Evolutionary conservation across 2,113 vertebrate species (phyloP).

Genomic region (Bathybates hornii): DNA sequence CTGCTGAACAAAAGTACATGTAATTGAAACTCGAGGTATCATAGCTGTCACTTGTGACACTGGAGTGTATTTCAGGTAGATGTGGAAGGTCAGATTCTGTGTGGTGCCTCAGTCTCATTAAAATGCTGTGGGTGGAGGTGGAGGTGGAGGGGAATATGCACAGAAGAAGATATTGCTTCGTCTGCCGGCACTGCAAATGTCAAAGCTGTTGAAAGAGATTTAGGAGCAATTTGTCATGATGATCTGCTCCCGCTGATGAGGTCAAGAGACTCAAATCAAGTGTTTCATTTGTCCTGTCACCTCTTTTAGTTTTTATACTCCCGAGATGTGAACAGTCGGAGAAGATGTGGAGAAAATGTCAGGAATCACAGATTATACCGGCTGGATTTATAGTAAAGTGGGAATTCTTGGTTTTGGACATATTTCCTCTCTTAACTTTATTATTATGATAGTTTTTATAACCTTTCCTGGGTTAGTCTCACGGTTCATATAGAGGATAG

Average conservation of each 20-base stretch:
- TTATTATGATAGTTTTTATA: background rate
- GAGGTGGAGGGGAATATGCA: background rate
- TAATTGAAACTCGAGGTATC: background rate
- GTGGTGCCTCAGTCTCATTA: background rate
- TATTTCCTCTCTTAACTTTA: background rate
- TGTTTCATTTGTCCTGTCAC: background rate
- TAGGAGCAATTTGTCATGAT: background rate
- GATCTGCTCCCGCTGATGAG: background rate
- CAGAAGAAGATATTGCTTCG: background rate
- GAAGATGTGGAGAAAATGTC: background rate
- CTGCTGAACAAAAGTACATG: background rate
- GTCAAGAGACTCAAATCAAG: background rate
- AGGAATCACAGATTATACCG: fast-evolving
- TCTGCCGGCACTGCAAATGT: background rate
- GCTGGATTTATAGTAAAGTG: background rate
- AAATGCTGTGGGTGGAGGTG: background rate
- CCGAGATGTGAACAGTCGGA: background rate
- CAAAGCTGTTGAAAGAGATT: constrained; percentile 19
- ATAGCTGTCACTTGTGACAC: background rate
- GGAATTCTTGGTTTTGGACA: background rate
- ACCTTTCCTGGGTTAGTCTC: background rate
- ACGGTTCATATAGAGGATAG: background rate
- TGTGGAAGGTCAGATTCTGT: background rate
- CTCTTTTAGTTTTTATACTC: fast-evolving
- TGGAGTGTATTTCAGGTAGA: background rate